A percentile compares a stretch with the other conserved stretches of the same genome.
Evolutionary conservation across 2,797 vertebrate genomes (phyloP).

Genomic region (Apogon talboti): DNA sequence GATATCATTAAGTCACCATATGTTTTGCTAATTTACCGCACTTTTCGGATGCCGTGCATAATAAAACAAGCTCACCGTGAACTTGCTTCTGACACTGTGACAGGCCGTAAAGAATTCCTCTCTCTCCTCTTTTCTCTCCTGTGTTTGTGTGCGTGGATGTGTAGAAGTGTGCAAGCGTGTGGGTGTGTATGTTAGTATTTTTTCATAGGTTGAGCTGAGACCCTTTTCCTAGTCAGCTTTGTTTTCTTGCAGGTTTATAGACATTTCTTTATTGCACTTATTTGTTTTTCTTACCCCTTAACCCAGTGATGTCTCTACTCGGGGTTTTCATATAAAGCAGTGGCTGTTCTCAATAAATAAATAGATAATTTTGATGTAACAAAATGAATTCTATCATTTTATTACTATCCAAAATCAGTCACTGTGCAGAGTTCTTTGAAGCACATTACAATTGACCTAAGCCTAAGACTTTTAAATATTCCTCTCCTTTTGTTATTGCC

Average conservation of each 20-base stretch:
- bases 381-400: too few species aligned
- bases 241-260: background rate
- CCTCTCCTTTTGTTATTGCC: background rate
- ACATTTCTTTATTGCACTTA: background rate
- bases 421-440: background rate
- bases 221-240: slow-evolving; percentile 1
- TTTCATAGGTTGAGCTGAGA: slow-evolving; percentile 8
- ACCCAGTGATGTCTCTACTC: background rate
- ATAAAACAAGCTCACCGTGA: slow-evolving; percentile 80
- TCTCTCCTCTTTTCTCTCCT: slow-evolving; percentile 48
- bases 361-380: too few species aligned
- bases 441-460: background rate
- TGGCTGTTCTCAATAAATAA: background rate
- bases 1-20: slow-evolving; percentile 83
- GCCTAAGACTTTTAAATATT: background rate
- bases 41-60: slow-evolving; percentile 77
- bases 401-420: background rate
- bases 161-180: background rate
- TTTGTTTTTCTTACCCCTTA: slow-evolving; percentile 17
- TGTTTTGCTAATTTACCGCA: slow-evolving; percentile 82
- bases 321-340: background rate
- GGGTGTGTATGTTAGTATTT: slow-evolving; percentile 2
- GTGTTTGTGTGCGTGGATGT: slow-evolving; percentile 27
- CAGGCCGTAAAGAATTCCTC: slow-evolving; percentile 72
- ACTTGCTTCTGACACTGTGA: slow-evolving; percentile 80